These are phyloP conservation scores for Dinoponera quadriceps DNA, from an alignment of 1,140 invertebrate genomes.

Conservation along the genomic window DNA sequence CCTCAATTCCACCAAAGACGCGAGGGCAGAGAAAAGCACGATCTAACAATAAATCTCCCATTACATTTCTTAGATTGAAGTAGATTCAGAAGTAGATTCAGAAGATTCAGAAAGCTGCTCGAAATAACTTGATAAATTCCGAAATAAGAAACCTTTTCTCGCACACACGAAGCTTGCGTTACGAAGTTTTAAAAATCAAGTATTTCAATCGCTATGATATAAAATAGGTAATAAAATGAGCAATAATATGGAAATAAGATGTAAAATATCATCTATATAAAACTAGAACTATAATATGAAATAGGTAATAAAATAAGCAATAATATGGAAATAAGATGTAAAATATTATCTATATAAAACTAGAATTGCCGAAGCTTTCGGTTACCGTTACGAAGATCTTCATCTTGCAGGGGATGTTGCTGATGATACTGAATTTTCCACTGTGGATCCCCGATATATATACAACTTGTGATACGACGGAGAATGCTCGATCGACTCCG, in stretches of 20 bases:
- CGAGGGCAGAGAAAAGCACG: constrained; percentile 63
- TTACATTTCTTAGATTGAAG: too few species aligned
- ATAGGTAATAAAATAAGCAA: too few species aligned
- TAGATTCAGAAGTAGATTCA: too few species aligned
- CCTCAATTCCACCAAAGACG: constrained; percentile 61
- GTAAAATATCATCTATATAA: background rate
- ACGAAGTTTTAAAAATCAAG: background rate
- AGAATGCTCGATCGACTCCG: constrained; percentile 50
- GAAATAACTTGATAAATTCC: background rate
- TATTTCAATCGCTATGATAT: background rate
- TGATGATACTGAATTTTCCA: constrained; percentile 70
- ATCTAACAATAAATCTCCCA: constrained; percentile 65
- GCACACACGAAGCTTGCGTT: background rate
- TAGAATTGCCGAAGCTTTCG: background rate
- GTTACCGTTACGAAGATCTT: constrained; percentile 76
- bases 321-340: constrained; percentile 1
- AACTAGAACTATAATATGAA: too few species aligned
- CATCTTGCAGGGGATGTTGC: constrained; percentile 75
- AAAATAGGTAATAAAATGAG: too few species aligned
- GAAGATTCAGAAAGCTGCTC: too few species aligned
- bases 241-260: background rate
- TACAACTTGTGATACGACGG: constrained; percentile 68
- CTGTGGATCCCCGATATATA: constrained; percentile 75
- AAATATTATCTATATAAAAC: constrained; percentile 8
- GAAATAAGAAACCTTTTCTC: background rate